Evolutionary conservation across 2,888 invertebrate species (phyloP), one percentile per base, ranked within the genome.

Genomic region (Antheraea yamamai): DNA sequence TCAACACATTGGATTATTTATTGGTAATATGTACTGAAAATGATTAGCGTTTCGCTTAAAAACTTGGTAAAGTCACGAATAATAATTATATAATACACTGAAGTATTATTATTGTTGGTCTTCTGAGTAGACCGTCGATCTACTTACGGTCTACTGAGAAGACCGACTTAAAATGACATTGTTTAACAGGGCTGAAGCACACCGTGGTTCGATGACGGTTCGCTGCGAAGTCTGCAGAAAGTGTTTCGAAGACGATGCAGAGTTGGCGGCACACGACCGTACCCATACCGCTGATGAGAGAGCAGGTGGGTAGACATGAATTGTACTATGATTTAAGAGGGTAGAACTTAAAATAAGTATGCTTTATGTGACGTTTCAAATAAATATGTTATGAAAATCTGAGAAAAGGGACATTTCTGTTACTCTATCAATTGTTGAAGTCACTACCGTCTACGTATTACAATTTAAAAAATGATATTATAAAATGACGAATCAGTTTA

Each of bases 171-270:
- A 14, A 55, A 20, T 55, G 4, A 58, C 7, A 20, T 71, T 4
- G 18, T 73, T 12, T 47, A 30, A 26, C 75, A 95, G 95, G 80
- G 91, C 92, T 75, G 88, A 87, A 47, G 93, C 85, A 0, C 95
- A 95, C 79, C 92, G 94, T 76, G 95, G 95, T 77, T 83, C 92
- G 2, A 92, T 95, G 93, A 95, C 94, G n/a, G 92, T 94, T 0
- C 90, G 94, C 0, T 95, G 95, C 76, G 90, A 90, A n/a, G 95
- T 95, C 2, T 95, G 95, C 79, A 87, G 92, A 55, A 89, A 92
- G 73, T 94, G 95, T 79, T 95, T 95, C 83, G 95, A 95, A 76
- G 94, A 94, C 75, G 95, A 95, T 77, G 87, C 90, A 0, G 95
- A 95, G 73, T 76, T 95, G 0, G 89, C 89, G 0, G 89, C 86